These are phyloP conservation scores for Adelges cooleyi DNA, from an alignment of 1,140 invertebrate species.

Conservation along the genomic window DNA sequence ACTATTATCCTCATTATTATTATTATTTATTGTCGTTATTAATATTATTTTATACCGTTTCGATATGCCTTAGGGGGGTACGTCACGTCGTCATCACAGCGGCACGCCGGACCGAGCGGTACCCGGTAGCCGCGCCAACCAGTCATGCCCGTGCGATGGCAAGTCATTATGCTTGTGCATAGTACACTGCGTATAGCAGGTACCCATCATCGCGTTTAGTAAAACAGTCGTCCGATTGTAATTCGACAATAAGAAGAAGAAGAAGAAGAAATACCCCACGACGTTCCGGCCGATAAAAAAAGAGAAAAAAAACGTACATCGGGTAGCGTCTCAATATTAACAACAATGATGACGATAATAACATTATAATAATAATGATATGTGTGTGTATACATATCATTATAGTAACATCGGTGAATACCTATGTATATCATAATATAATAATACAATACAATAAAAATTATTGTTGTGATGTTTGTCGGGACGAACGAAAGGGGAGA, in stretches of 20 bases:
- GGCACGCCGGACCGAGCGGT: too few relatives aligned
- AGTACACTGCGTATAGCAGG: too few relatives aligned
- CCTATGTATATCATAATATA: not conserved
- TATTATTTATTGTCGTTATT: not conserved
- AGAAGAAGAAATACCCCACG: not conserved
- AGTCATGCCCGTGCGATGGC: not conserved
- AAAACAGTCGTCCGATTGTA: too few relatives aligned
- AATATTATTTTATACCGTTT: not conserved
- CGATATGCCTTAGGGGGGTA: not conserved
- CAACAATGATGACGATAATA: not conserved
- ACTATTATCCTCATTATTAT: not conserved
- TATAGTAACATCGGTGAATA: conserved; percentile 10
- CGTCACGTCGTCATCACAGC: not conserved
- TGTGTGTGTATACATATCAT: conserved; percentile 28
- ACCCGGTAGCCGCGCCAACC: not conserved
- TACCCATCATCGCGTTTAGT: too few relatives aligned
- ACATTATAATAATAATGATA: conserved; percentile 6
- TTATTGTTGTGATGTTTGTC: conserved; percentile 25
- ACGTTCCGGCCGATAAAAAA: conserved; percentile 7
- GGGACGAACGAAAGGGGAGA: conserved; percentile 5
- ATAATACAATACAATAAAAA: conserved; percentile 13
- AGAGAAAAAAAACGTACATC: not conserved
- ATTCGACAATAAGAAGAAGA: too few relatives aligned
- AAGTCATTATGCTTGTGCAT: too few relatives aligned
- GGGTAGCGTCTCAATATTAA: not conserved